phyloP scores from a whole-genome alignment of 2,113 vertebrate species.

The Empidonax alnorum region DNA sequence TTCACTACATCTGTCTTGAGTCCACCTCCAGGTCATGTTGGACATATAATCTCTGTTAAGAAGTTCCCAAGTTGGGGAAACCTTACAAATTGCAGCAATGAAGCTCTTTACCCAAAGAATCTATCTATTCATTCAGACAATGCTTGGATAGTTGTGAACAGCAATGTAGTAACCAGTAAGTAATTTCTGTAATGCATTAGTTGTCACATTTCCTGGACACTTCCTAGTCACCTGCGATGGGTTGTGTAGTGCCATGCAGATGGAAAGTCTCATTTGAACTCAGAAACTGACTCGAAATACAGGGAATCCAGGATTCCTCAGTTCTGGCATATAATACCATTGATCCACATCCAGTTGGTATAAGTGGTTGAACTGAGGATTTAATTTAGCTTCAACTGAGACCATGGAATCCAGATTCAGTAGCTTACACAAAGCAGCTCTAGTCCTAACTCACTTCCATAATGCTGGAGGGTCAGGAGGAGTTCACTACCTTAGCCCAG shows the following conservation, averaged over 20 bases:
- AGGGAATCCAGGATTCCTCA: background rate
- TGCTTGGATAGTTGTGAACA: background rate
- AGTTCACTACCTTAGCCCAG: constrained; percentile 42
- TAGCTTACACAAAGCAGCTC: constrained; percentile 70
- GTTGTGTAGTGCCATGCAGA: background rate
- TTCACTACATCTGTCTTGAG: background rate
- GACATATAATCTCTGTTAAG: background rate
- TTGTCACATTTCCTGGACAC: background rate
- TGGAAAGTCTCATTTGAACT: background rate
- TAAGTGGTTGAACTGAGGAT: constrained; percentile 49
- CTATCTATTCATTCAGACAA: background rate
- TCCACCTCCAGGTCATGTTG: background rate
- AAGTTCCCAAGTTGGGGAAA: background rate
- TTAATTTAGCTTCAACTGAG: constrained; percentile 62
- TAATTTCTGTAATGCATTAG: constrained; percentile 11
- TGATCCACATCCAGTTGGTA: constrained; percentile 53
- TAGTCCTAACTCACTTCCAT: constrained; percentile 56
- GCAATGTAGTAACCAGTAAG: background rate
- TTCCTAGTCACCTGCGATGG: background rate
- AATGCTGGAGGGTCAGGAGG: constrained; percentile 50
- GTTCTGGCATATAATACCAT: background rate
- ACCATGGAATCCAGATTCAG: constrained; percentile 47
- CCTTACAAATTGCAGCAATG: background rate
- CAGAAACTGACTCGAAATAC: background rate
- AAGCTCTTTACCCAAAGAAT: background rate